Percentiles rank a stretch among this genome's conserved stretches.
phyloP scores from a whole-genome alignment of 2,113 vertebrate species.

The Pionites leucogaster region DNA sequence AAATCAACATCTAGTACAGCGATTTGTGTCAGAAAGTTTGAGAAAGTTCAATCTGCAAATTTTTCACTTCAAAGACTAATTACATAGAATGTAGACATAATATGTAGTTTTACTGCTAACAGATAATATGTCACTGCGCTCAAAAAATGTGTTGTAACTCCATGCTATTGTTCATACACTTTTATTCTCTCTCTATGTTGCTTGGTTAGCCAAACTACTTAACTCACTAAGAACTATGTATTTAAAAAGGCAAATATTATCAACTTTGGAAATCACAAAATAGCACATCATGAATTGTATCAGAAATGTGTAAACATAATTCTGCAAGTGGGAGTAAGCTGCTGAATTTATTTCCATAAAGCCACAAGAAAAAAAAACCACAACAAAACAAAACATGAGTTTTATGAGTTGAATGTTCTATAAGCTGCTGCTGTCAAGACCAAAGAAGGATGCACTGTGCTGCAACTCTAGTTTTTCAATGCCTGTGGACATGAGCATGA shows the following conservation, averaged over 20 bases:
- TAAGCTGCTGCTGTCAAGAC: background rate
- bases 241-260: background rate
- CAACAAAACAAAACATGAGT: background rate
- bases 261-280: background rate
- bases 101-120: slow-evolving; percentile 19
- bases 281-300: background rate
- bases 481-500: background rate
- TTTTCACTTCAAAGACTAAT: slow-evolving; percentile 51
- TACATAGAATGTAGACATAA: slow-evolving; percentile 41
- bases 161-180: background rate
- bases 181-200: background rate
- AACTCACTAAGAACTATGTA: background rate
- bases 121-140: slow-evolving; percentile 23
- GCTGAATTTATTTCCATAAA: background rate
- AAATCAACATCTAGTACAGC: slow-evolving; percentile 29
- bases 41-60: slow-evolving; percentile 46
- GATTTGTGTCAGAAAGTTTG: slow-evolving; percentile 53
- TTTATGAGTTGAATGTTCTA: background rate
- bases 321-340: background rate
- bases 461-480: background rate
- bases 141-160: background rate
- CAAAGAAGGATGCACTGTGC: background rate
- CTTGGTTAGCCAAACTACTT: background rate
- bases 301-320: background rate
- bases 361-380: background rate